Evolutionary conservation across 2,888 invertebrate species (phyloP), one percentile per base, ranked within the genome.

Genomic region (Petrophora chlorosata): DNA sequence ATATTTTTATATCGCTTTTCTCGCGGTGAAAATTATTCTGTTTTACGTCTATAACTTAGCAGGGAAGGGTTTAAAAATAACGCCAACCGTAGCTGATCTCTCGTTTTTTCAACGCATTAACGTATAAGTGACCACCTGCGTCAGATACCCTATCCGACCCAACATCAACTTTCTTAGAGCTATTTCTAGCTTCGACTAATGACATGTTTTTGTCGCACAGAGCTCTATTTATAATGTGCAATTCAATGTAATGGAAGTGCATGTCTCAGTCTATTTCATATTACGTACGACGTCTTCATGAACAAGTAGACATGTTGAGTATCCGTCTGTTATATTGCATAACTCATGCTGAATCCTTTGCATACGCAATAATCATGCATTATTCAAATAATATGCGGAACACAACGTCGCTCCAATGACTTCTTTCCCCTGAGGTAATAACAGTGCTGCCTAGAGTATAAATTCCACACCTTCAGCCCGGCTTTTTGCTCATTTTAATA

Each of bases 331-430:
- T 59, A 59, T 63, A 72, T 77, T 73, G 66, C 67, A 73, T 69
- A 73, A 71, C 67, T 72, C 52, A 61, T 60, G 59, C 61, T 62
- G 63, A 63, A 69, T 69, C 49, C 56, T 63, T 61, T 63, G 67
- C 73, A 70, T 73, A 67, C 70, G 72, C 71, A 68, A 63, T 63
- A 62, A 56, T 57, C 61, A 76, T 80, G 70, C 68, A 79, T 81
- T 70, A 79, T 81, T 78, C 67, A 75, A 64, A 65, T 68, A 67
- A 72, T 45, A 49, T 47, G 26, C 46, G 70, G 49, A 50, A 55
- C 60, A 53, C 56, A 58, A 63, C 63, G 57, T 59, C 57, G 62
- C 61, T 61, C 44, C 48, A 46, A 51, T 58, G 59, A 50, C 53
- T 57, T 46, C 49, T 56, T 65, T 63, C 62, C 33, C 59, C 40